Base-by-base conservation (phyloP, 2,888 invertebrate species). In the Lochmaea crataegi region DNA sequence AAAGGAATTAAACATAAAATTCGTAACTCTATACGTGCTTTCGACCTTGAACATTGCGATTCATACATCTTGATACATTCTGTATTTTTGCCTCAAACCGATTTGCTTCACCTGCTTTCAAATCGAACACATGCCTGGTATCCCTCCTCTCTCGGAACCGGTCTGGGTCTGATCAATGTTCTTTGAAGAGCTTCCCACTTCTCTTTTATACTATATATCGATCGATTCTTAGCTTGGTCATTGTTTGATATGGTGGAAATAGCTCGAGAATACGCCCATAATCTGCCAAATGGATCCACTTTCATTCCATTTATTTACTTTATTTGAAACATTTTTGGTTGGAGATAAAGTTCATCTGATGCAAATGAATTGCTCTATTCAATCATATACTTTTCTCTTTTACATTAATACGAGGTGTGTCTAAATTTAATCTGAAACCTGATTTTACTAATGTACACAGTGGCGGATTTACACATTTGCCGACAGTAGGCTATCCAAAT, bases 141-240 rank as follows among this genome's bases (percentile, higher is more conserved):
- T 48, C 48, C 48, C 48, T 48, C n/a, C 48, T 48, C 48, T 14
- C 14, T 14, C 48, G 2, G 48, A 48, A 48, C 48, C 48, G 48
- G 48, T 48, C 48, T 48, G 48, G 48, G 48, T 48, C 48, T 48
- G 48, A 48, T 48, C 48, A 48, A 48, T 48, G 48, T 48, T 14
- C 48, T 48, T 48, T 48, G 48, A 48, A 48, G 48, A 48, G 48
- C 48, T n/a, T 48, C 48, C 48, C 48, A 48, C 48, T 48, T 48
- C 48, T 48, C 48, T 48, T 48, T 48, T 48, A 48, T 48, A 48
- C 14, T 48, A 12, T 48, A 5, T 6, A 48, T 48, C 48, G 48
- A 48, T 48, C 48, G 48, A 48, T 48, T 48, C 48, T 48, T 48
- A n/a, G 48, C 48, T 48, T 48, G 48, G 48, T 14, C 48, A 48